Percentiles rank a stretch among this genome's conserved stretches.
These are phyloP conservation scores for Hydractinia symbiolongicarpus DNA, from an alignment of 30 jellyfish, hydroid and myxozoan species.

Conservation along the genomic window DNA sequence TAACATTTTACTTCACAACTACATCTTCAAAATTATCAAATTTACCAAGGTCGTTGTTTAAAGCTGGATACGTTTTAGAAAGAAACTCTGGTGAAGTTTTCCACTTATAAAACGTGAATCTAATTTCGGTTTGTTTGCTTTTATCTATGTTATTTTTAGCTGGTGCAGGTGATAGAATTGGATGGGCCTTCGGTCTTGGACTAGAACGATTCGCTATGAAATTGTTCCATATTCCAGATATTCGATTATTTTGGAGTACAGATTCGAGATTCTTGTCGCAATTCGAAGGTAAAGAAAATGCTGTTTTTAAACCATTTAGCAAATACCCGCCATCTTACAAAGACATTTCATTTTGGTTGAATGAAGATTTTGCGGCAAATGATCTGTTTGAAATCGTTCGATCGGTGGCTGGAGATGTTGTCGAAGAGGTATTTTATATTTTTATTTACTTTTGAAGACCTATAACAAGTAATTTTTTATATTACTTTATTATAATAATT, in stretches of 20 bases:
- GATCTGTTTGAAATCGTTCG: slow-evolving; percentile 86
- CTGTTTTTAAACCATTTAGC: slow-evolving; percentile 85
- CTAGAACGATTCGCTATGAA: slow-evolving; percentile 97
- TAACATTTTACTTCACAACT: too few species aligned
- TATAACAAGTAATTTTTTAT: too few species aligned
- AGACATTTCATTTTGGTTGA: slow-evolving; percentile 94
- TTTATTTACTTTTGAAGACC: neutral
- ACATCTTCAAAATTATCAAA: too few species aligned
- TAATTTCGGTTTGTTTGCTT: too few species aligned
- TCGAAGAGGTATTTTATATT: slow-evolving; percentile 79
- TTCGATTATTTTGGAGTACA: slow-evolving; percentile 97
- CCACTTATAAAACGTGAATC: too few species aligned
- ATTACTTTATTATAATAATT: too few species aligned
- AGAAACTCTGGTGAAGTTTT: too few species aligned
- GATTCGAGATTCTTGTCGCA: slow-evolving; percentile 88
- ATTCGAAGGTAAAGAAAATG: slow-evolving; percentile 42
- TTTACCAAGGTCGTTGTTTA: too few species aligned
- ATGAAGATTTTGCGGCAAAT: slow-evolving; percentile 53
- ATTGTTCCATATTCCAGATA: slow-evolving; percentile 86
- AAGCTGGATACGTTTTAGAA: too few species aligned
- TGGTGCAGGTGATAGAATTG: slow-evolving; percentile 89
- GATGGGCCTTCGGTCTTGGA: slow-evolving; percentile 99
- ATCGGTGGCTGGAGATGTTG: slow-evolving; percentile 82
- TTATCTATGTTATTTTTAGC: slow-evolving; percentile 40
- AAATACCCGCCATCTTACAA: slow-evolving; percentile 93